Evolutionary conservation across 1,140 invertebrate species (phyloP).

Genomic region (Caenorhabditis latens): DNA sequence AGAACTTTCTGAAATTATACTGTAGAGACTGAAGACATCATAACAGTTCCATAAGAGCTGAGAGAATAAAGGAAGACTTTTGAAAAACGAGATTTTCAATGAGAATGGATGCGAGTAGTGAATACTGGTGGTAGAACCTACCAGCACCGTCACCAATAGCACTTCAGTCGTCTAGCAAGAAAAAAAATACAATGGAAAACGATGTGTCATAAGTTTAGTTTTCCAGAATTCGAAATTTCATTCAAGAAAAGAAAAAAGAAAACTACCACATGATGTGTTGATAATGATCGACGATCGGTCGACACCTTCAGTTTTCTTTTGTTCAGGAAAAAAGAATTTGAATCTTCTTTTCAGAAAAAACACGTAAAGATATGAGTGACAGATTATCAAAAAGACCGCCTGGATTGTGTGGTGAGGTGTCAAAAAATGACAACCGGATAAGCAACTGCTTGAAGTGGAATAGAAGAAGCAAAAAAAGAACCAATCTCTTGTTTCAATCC

Average conservation of each 20-base stretch:
- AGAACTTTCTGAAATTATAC: too few relatives aligned
- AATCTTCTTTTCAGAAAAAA: neutral
- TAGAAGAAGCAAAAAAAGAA: neutral
- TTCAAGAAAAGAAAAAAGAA: neutral
- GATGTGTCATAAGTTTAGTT: too few relatives aligned
- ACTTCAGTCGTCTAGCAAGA: too few relatives aligned
- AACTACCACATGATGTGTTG: constrained; percentile 10
- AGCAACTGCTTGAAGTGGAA: neutral
- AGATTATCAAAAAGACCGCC: constrained; percentile 29
- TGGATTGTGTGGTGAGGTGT: neutral
- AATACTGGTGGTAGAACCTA: too few relatives aligned
- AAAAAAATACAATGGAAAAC: too few relatives aligned
- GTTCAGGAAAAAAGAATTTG: neutral
- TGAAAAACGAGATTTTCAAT: too few relatives aligned
- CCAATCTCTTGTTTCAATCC: constrained; percentile 13
- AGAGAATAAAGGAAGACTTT: too few relatives aligned
- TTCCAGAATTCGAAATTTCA: neutral
- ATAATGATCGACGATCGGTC: constrained; percentile 13
- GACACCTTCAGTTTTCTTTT: constrained; percentile 2
- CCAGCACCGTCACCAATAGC: too few relatives aligned
- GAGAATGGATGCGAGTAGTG: too few relatives aligned
- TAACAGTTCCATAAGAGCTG: too few relatives aligned
- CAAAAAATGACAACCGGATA: neutral
- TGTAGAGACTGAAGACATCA: too few relatives aligned
- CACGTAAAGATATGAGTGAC: neutral